phyloP scores from a whole-genome alignment of 2,797 vertebrate species.

The Muscicapa striata region DNA sequence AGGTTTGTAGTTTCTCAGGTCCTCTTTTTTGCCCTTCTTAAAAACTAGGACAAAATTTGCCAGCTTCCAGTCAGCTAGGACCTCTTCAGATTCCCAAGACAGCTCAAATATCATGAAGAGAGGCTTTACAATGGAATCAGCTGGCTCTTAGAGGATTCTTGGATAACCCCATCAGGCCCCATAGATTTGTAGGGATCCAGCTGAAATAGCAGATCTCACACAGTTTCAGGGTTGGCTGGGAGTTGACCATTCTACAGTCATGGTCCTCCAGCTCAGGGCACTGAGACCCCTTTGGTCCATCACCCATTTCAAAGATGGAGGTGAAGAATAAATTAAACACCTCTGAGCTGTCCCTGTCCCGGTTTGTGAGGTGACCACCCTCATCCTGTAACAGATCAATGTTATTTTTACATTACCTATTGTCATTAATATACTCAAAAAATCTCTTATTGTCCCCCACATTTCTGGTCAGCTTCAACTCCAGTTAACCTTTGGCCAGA shows the following conservation, averaged over 20 bases:
- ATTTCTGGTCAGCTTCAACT: not conserved
- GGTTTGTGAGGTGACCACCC: fast-evolving
- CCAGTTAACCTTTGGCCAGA: not conserved
- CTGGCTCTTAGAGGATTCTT: not conserved
- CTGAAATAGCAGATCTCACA: not conserved
- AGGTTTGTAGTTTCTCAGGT: not conserved
- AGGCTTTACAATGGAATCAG: not conserved
- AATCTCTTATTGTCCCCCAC: not conserved
- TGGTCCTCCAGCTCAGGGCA: not conserved
- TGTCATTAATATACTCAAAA: not conserved
- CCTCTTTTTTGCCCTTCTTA: not conserved
- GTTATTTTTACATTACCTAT: not conserved
- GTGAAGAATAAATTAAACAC: not conserved
- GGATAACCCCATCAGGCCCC: not conserved
- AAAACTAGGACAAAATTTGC: fast-evolving
- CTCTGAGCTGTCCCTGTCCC: too few species aligned
- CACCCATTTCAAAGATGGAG: not conserved
- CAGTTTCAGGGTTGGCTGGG: not conserved
- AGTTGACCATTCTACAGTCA: not conserved
- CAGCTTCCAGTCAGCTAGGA: not conserved
- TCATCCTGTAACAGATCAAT: not conserved
- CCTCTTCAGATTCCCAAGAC: not conserved
- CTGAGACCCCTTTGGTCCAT: not conserved
- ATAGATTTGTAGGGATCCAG: not conserved
- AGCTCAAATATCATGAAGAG: not conserved